A percentile compares a stretch with the other conserved stretches of the same genome.
phyloP scores from a whole-genome alignment of 2,888 invertebrate species.

The Harmothoe impar region DNA sequence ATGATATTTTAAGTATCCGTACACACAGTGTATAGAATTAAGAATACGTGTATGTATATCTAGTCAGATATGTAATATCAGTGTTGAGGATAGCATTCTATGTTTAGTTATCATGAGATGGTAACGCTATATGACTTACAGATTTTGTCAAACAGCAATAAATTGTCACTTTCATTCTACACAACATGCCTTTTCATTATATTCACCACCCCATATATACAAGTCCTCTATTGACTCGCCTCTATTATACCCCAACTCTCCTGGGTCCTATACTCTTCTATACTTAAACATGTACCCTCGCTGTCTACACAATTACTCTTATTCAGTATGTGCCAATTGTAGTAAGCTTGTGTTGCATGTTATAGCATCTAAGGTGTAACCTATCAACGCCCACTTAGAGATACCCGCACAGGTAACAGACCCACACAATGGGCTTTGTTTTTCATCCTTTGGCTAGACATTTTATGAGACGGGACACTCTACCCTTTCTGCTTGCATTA shows the following conservation, averaged over 20 bases:
- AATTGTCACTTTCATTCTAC: not conserved
- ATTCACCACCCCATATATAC: too few relatives aligned
- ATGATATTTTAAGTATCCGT: not conserved
- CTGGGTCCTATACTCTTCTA: not conserved
- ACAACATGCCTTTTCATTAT: not conserved
- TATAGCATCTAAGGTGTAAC: constrained; percentile 5
- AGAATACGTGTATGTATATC: not conserved
- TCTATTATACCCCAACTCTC: not conserved
- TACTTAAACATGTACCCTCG: not conserved
- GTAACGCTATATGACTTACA: not conserved
- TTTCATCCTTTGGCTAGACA: not conserved
- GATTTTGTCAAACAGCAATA: not conserved
- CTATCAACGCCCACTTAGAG: not conserved
- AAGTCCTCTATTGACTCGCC: too few relatives aligned
- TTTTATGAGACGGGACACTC: not conserved
- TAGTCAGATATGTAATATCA: not conserved
- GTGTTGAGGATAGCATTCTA: not conserved
- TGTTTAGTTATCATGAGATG: constrained; percentile 6
- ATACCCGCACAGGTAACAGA: not conserved
- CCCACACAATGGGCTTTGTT: not conserved
- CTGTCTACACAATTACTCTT: not conserved
- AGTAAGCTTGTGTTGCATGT: not conserved
- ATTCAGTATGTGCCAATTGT: not conserved
- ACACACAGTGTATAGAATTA: not conserved
- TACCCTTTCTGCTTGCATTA: not conserved